Evolutionary conservation across 2,797 vertebrate genomes (phyloP).

Genomic region (Strix occidentalis): DNA sequence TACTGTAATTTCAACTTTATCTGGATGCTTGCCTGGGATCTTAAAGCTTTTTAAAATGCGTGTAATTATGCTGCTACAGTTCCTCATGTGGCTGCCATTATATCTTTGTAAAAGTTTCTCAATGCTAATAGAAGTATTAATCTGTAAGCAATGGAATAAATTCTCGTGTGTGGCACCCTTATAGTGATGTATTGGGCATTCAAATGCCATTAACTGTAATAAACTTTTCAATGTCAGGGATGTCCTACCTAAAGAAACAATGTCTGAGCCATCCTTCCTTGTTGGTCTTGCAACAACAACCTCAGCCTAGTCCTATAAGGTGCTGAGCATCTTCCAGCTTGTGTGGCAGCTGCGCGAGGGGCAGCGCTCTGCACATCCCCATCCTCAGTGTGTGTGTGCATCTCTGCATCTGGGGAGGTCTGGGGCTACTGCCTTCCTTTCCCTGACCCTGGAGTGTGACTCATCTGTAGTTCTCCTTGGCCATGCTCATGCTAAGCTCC

Average conservation of each 20-base stretch:
- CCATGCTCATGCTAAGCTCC: not conserved
- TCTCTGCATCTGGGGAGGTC: not conserved
- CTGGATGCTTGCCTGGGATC: not conserved
- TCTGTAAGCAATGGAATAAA: not conserved
- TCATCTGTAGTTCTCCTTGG: slow-evolving; percentile 35
- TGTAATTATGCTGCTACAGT: not conserved
- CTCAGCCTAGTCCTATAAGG: not conserved
- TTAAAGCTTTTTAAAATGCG: not conserved
- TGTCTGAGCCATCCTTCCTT: not conserved
- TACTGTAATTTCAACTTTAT: not conserved
- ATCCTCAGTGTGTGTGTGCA: not conserved
- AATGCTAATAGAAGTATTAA: not conserved
- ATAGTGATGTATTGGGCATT: not conserved
- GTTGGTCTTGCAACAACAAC: not conserved
- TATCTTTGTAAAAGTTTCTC: not conserved
- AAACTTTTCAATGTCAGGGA: not conserved
- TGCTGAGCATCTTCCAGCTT: not conserved
- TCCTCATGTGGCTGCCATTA: not conserved
- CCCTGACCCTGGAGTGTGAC: not conserved
- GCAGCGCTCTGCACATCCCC: not conserved
- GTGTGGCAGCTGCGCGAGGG: not conserved
- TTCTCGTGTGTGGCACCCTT: not conserved
- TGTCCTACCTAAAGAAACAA: not conserved
- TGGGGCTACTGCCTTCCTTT: not conserved
- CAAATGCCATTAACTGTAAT: not conserved